Conservation (phyloP, 2,888 invertebrate genomes). For the Volucella inflata region DNA sequence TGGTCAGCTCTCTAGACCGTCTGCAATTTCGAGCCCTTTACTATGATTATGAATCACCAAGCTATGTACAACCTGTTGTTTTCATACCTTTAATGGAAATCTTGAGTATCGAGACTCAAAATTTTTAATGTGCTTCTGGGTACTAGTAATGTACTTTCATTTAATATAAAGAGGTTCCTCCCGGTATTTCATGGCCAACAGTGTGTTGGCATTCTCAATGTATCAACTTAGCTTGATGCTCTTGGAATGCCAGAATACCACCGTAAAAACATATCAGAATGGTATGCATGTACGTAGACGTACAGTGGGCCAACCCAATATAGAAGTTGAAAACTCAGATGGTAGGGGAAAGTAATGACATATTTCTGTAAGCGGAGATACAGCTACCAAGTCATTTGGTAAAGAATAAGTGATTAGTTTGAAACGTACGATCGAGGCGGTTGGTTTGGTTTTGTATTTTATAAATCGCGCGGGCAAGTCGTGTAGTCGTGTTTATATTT, state of each 20-base stretch:
- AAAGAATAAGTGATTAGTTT: slow-evolving; percentile 55
- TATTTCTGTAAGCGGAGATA: slow-evolving; percentile 49
- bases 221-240: slow-evolving; percentile 35
- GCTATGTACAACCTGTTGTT: slow-evolving; percentile 39
- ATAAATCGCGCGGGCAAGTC: slow-evolving; percentile 22
- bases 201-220: slow-evolving; percentile 19
- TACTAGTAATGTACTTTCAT: slow-evolving; percentile 24
- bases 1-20: slow-evolving; percentile 10
- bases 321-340: slow-evolving; percentile 44
- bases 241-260: slow-evolving; percentile 55
- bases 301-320: slow-evolving; percentile 26
- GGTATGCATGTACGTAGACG: slow-evolving; percentile 48
- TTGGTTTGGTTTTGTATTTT: slow-evolving; percentile 40
- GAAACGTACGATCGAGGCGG: slow-evolving; percentile 48
- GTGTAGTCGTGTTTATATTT: slow-evolving; percentile 21
- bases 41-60: slow-evolving; percentile 47
- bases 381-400: slow-evolving; percentile 59
- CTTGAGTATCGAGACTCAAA: not conserved
- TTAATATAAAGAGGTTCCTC: not conserved
- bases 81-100: not conserved
- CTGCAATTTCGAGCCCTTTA: slow-evolving; percentile 32
- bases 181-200: slow-evolving; percentile 30
- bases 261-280: slow-evolving; percentile 49
- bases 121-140: slow-evolving; percentile 3
- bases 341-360: slow-evolving; percentile 65